Conservation (phyloP, 1,140 invertebrate species). For the Anastrepha obliqua region DNA sequence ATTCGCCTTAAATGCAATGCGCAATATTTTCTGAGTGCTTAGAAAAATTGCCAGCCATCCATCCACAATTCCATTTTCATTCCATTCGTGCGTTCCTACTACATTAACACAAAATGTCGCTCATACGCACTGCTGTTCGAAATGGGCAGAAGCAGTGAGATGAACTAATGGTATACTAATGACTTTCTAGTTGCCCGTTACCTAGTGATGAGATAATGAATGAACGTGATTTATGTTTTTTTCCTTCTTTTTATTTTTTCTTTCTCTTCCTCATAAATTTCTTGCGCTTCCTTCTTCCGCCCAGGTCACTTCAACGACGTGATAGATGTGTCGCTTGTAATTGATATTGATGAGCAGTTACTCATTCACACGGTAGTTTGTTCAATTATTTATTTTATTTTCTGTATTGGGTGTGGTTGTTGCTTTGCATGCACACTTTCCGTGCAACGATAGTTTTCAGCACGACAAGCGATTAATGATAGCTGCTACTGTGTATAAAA, state of each 20-base stretch:
- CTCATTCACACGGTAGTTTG: background rate
- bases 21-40: too few species aligned
- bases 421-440: background rate
- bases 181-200: background rate
- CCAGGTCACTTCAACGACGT: background rate
- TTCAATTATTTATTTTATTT: background rate
- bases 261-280: background rate
- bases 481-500: background rate
- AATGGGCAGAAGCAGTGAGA: background rate
- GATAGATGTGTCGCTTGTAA: background rate
- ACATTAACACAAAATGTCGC: background rate
- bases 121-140: background rate
- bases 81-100: too few species aligned
- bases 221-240: slow-evolving; percentile 35
- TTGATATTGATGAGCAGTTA: slow-evolving; percentile 10
- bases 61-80: too few species aligned
- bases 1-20: too few species aligned
- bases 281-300: background rate
- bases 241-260: background rate
- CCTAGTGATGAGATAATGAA: background rate
- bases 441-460: background rate
- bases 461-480: background rate
- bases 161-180: background rate
- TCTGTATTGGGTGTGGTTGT: background rate
- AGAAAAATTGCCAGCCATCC: background rate